phyloP scores from a whole-genome alignment of 2,113 vertebrate genomes.

The Erpornis zantholeuca region DNA sequence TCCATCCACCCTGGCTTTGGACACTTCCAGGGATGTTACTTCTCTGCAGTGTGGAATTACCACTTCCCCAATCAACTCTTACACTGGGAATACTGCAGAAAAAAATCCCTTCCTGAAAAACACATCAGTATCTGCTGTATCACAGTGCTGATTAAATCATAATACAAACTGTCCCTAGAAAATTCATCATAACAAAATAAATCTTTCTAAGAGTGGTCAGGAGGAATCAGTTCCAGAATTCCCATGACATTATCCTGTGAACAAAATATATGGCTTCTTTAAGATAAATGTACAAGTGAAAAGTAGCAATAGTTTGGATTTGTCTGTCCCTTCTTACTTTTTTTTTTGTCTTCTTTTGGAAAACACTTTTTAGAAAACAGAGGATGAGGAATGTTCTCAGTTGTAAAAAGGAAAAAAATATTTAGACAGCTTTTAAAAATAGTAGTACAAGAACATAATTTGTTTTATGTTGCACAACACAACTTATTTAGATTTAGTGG shows the following conservation, averaged over 20 bases:
- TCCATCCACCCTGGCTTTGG: not conserved
- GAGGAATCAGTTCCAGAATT: not conserved
- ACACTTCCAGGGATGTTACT: not conserved
- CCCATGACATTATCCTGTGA: not conserved
- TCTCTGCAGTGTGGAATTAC: not conserved
- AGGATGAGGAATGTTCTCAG: not conserved
- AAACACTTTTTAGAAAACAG: not conserved
- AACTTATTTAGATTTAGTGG: not conserved
- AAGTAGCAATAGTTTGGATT: not conserved
- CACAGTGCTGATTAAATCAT: not conserved
- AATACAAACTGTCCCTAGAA: not conserved
- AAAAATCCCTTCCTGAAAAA: not conserved
- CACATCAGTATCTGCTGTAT: not conserved
- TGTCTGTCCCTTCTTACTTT: not conserved
- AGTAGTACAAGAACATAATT: not conserved
- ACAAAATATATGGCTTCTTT: not conserved
- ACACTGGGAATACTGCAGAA: not conserved
- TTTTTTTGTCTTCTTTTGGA: not conserved
- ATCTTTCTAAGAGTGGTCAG: not conserved
- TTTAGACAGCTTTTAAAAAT: conserved; percentile 48
- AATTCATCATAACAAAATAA: not conserved
- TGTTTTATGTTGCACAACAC: not conserved
- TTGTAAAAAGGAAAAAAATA: conserved; percentile 20
- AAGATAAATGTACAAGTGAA: not conserved
- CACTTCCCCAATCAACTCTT: not conserved